Base-by-base conservation (phyloP, 2,888 invertebrate genomes). In the Ormyrus rosae region DNA sequence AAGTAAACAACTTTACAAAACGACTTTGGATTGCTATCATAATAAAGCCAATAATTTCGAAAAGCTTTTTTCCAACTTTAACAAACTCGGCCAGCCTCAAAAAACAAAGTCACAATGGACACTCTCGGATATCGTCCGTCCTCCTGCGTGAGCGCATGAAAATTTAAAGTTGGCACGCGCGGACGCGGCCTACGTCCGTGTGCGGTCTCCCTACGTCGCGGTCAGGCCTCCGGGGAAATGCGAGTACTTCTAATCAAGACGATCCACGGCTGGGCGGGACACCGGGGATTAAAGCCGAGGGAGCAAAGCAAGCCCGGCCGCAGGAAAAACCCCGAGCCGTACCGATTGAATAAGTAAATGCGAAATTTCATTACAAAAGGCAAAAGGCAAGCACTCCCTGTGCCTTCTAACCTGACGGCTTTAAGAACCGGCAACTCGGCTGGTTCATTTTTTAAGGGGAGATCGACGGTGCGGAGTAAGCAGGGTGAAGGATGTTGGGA, bases 171-270 rank as follows among this genome's bases (percentile, higher is more conserved):
- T 81, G 74, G 64, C 67, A 56, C 63, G 51, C 19, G 69, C 74
- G 34, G 34, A 34, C 34, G 34, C 65, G 46, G 72, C 46, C 50
- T 11, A 10, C 10, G 46, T 51, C 60, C 60, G 5, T 71, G 13
- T 65, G 71, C 71, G 71, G 71, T 65, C 64, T 63, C 48, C 53
- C 78, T 75, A 69, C 67, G 64, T 75, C 64, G 81, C 75, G 78
- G 81, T 81, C 81, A 76, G 81, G 68, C 68, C 81, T 72, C 78
- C 13, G 4, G 81, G 78, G 81, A 81, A 81, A 81, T 81, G 81
- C 74, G 71, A 78, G 81, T 76, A 81, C 78, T 78, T 78, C 81
- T 81, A 81, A 81, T 81, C 81, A 81, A 81, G 78, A 68, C 69
- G 81, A 71, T 78, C 78, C 71, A 63, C 72, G 68, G 69, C 55